Base-by-base conservation (phyloP, 2,797 vertebrate species). In the Epinephelus awoara region DNA sequence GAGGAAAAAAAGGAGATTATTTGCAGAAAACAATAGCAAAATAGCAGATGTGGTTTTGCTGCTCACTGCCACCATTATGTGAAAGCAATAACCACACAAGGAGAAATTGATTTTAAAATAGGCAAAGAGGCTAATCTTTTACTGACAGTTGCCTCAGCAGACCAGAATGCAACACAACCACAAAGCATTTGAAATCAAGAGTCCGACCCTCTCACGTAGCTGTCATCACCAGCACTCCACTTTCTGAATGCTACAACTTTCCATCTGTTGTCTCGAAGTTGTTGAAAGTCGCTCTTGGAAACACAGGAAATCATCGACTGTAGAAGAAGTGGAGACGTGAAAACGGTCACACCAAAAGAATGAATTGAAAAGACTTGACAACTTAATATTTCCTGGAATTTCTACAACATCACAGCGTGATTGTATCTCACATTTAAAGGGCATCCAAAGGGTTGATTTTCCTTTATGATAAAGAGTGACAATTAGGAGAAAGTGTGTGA, bases 21-120 rank as follows among this genome's bases (percentile, higher is more conserved):
- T 58, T 75, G 29, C 64, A 75, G 21, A 57, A 71, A 78, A 79
- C 68, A 79, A 73, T 52, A 55, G 74, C 11, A 62, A 50, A 79
- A 72, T 19, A 63, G 57, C 80, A 85, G 77, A 81, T 87, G 77
- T 76, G 76, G 77, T 79, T 84, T 83, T 27, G 38, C 57, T 71
- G 55, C 84, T 56, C 57, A 29, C 18, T 51, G 52, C 50, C 71
- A 50, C 59, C 51, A 49, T 38, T 67, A 67, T 76, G 50, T 19
- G 12, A 73, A 76, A 72, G 80, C 63, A 59, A 76, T 68, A 59
- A 83, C 77, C 65, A 67, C 58, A 34, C 19, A 21, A n/a, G 54
- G 51, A 70, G 51, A 17, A 76, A 84, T 77, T 58, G 25, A 75
- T 75, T 66, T 69, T 17, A 66, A 76, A 79, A 54, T 15, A 61